Percentiles rank a stretch among this genome's conserved stretches.
phyloP scores from a whole-genome alignment of 2,888 invertebrate genomes.

The Drosophila yooni region DNA sequence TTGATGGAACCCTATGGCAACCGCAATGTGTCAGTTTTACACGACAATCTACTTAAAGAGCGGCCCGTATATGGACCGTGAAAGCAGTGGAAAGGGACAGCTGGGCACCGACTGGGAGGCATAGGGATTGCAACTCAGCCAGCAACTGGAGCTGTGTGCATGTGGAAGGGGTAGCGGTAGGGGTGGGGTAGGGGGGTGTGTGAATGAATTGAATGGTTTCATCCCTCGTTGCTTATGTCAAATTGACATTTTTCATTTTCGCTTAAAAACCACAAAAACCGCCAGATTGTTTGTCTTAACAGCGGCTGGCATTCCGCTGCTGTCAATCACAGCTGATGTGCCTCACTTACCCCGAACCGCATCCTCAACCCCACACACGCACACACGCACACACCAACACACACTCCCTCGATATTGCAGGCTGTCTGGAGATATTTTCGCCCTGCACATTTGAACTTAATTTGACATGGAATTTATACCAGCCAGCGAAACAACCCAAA shows the following conservation, averaged over 20 bases:
- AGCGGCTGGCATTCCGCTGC: slow-evolving; percentile 60
- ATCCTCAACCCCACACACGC: background rate
- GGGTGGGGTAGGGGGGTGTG: background rate
- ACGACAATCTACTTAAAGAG: slow-evolving; percentile 73
- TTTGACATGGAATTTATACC: slow-evolving; percentile 64
- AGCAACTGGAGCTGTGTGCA: slow-evolving; percentile 4
- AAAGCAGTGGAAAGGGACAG: background rate
- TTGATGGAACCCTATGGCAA: slow-evolving; percentile 25
- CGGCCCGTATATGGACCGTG: slow-evolving; percentile 42
- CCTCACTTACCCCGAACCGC: slow-evolving; percentile 30
- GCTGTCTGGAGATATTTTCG: slow-evolving; percentile 15
- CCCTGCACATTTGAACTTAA: slow-evolving; percentile 56
- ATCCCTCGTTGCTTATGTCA: slow-evolving; percentile 59
- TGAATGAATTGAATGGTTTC: slow-evolving; percentile 25
- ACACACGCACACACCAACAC: background rate
- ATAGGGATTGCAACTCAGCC: slow-evolving; percentile 5
- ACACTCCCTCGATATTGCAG: background rate
- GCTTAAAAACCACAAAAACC: slow-evolving; percentile 69
- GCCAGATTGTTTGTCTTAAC: slow-evolving; percentile 77
- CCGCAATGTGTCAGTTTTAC: slow-evolving; percentile 65
- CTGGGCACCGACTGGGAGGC: background rate
- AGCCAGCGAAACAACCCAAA: slow-evolving; percentile 6
- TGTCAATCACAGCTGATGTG: slow-evolving; percentile 65
- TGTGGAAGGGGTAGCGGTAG: background rate
- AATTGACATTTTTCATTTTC: slow-evolving; percentile 75